phyloP scores from a whole-genome alignment of 2,797 vertebrate species.

The Buceros bicornis region DNA sequence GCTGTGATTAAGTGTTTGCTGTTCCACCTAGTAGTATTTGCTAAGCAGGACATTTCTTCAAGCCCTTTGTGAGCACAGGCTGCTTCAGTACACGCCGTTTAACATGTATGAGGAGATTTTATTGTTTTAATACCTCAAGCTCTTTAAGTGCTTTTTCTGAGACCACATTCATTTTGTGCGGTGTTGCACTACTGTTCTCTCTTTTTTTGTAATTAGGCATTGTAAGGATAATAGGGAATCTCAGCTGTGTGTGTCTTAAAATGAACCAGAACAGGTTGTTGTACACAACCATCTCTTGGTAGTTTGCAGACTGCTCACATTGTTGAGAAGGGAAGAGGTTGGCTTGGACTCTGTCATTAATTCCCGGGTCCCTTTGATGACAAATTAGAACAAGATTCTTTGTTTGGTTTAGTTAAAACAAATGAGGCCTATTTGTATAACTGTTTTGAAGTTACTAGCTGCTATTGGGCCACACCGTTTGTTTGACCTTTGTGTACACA shows the following conservation, averaged over 20 bases:
- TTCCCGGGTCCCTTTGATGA: neutral
- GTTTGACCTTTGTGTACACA: neutral
- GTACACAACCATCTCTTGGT: neutral
- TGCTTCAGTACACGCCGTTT: neutral
- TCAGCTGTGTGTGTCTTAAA: neutral
- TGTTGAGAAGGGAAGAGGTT: neutral
- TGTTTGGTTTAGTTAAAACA: neutral
- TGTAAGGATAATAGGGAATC: neutral
- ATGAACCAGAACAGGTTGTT: neutral
- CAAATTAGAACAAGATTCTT: neutral
- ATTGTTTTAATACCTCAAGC: neutral
- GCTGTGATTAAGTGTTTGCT: constrained; percentile 47
- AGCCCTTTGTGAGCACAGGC: neutral
- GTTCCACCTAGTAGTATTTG: constrained; percentile 67
- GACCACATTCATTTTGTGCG: rapidly evolving
- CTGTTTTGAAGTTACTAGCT: neutral
- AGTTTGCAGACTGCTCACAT: neutral
- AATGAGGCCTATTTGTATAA: neutral
- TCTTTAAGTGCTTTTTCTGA: neutral
- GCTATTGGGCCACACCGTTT: neutral
- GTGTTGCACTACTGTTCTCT: neutral
- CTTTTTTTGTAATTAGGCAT: neutral
- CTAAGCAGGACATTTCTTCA: constrained; percentile 29
- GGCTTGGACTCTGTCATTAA: neutral
- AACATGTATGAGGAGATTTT: neutral